Evolutionary conservation across 2,888 invertebrate species (phyloP).

Genomic region (Drosophila merina): DNA sequence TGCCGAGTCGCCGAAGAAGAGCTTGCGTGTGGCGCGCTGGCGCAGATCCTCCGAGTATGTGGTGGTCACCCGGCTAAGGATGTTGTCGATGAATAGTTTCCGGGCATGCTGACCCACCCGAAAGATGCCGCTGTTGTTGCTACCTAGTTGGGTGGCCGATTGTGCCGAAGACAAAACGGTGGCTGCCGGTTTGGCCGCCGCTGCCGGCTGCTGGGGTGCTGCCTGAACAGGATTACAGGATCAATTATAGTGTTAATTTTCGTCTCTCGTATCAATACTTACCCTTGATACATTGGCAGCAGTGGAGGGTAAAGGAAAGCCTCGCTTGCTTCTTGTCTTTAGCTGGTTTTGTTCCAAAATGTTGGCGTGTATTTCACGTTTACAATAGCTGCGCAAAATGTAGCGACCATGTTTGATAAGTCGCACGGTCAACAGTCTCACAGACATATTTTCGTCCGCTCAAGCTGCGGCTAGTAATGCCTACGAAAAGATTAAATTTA

Average conservation of each 20-base stretch:
- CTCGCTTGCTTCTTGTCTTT: conserved; percentile 79
- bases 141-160: conserved; percentile 2
- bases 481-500: background rate
- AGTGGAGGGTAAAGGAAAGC: conserved; percentile 69
- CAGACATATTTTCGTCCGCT: conserved; percentile 84
- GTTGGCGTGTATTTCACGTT: conserved; percentile 85
- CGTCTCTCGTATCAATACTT: conserved; percentile 27
- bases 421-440: conserved; percentile 85
- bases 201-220: conserved; percentile 37
- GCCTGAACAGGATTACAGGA: conserved; percentile 24
- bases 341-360: conserved; percentile 84
- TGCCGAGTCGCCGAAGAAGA: conserved; percentile 88
- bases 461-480: conserved; percentile 10
- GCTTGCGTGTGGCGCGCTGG: conserved; percentile 86
- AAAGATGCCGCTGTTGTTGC: conserved; percentile 81
- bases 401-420: conserved; percentile 87
- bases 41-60: conserved; percentile 87
- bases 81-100: conserved; percentile 88
- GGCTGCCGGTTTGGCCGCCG: conserved; percentile 27
- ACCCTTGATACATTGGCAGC: conserved; percentile 76
- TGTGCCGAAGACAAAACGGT: conserved; percentile 46
- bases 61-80: conserved; percentile 88
- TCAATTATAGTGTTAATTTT: background rate
- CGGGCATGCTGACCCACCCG: conserved; percentile 87
- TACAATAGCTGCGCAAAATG: conserved; percentile 85